Percentiles rank a stretch among this genome's conserved stretches.
phyloP scores from a whole-genome alignment of 2,113 vertebrate genomes.

The Sisor rabdophorus region DNA sequence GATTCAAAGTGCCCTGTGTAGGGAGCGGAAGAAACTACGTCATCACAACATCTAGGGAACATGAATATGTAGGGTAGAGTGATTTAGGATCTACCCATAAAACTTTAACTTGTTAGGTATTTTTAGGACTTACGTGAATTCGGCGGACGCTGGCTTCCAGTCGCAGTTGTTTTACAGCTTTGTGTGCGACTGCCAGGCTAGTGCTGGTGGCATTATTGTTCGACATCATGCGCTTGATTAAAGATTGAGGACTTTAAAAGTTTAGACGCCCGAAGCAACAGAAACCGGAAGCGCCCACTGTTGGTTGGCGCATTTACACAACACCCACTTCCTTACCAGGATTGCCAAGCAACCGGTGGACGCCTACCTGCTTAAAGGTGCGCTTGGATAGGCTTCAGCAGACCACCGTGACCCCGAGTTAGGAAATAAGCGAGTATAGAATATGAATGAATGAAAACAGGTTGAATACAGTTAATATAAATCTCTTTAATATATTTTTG shows the following conservation, averaged over 20 bases:
- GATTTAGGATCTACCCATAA: not conserved
- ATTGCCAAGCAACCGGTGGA: not conserved
- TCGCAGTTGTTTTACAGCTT: conserved; percentile 70
- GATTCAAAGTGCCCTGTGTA: not conserved
- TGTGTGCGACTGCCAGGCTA: conserved; percentile 65
- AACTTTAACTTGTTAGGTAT: not conserved
- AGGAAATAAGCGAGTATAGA: no score
- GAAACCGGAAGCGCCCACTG: conserved; percentile 25
- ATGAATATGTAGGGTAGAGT: not conserved
- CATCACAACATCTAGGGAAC: not conserved
- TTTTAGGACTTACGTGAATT: conserved; percentile 63
- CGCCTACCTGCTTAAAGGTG: not conserved
- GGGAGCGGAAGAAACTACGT: not conserved
- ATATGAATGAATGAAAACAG: no score
- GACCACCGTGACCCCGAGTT: no score
- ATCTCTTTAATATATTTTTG: no score
- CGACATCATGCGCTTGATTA: conserved; percentile 61
- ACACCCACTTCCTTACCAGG: not conserved
- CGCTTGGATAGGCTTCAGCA: no score
- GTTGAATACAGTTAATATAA: no score
- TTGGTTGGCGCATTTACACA: not conserved
- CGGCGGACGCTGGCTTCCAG: conserved; percentile 68
- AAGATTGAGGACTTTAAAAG: not conserved
- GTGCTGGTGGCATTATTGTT: conserved; percentile 73
- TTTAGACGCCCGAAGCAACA: conserved; percentile 11